Conservation (phyloP, 2,797 vertebrate species). For the Coranthus polyacanthus region DNA sequence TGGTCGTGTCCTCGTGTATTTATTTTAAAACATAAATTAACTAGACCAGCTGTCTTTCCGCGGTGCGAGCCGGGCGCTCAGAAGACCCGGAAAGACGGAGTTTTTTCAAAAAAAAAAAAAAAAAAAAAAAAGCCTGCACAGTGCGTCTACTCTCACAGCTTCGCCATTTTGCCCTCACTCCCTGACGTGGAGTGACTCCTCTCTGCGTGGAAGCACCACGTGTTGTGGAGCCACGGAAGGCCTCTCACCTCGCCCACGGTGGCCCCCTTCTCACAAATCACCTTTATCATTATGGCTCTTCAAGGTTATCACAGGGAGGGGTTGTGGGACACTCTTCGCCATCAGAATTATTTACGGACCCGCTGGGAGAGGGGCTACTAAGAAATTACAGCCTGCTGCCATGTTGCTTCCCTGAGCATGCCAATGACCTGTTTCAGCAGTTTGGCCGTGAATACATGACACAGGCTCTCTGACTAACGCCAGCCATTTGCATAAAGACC, state of each 20-base stretch:
- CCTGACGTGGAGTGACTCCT: slow-evolving; percentile 75
- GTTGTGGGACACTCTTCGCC: slow-evolving; percentile 1
- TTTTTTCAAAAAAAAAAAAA: no score
- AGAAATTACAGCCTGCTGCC: slow-evolving; percentile 36
- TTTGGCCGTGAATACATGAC: not conserved
- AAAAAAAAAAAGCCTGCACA: slow-evolving; percentile 1
- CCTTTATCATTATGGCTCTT: slow-evolving; percentile 27
- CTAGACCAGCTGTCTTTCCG: not conserved
- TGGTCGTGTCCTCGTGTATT: not conserved
- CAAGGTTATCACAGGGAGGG: slow-evolving; percentile 20
- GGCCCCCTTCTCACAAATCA: slow-evolving; percentile 40
- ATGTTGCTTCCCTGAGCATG: slow-evolving; percentile 34
- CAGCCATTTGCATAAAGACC: not conserved
- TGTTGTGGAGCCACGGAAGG: slow-evolving; percentile 63
- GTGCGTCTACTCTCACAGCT: slow-evolving; percentile 24
- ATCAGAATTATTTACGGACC: slow-evolving; percentile 16
- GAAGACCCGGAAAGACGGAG: slow-evolving; percentile 7
- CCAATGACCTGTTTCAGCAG: slow-evolving; percentile 21
- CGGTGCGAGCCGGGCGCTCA: not conserved
- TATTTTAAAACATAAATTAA: not conserved
- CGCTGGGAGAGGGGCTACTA: not conserved
- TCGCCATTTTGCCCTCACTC: slow-evolving; percentile 80
- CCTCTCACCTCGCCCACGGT: slow-evolving; percentile 35
- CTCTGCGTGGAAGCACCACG: slow-evolving; percentile 73
- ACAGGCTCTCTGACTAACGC: not conserved